Percentiles rank a stretch among this genome's conserved stretches.
These are phyloP conservation scores for Heliocidaris tuberculata DNA, from an alignment of 35 echinoderm and acorn worm genomes.

Conservation along the genomic window DNA sequence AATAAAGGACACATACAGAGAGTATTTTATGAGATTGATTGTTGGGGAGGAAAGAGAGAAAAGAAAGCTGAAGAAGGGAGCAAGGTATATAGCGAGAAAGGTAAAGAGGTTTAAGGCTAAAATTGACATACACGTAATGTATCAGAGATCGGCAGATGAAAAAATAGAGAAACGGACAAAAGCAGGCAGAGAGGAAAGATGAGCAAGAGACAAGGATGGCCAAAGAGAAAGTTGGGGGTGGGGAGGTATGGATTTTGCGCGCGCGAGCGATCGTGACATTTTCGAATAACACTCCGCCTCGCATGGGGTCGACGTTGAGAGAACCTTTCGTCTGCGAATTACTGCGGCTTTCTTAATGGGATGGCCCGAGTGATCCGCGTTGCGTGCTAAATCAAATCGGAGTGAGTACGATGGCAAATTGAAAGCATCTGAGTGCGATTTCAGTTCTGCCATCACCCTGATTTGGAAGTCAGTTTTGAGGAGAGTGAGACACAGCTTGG, in stretches of 20 bases:
- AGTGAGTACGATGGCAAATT: not conserved
- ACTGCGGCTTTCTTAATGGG: slow-evolving; percentile 3
- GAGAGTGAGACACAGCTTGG: not conserved
- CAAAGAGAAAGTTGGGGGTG: not conserved
- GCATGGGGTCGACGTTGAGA: not conserved
- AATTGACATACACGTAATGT: no score
- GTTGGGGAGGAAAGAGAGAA: no score
- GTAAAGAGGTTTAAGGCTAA: no score
- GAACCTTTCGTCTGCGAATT: not conserved
- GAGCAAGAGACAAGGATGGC: not conserved
- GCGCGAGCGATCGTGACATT: not conserved
- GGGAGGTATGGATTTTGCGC: not conserved
- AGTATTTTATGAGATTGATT: no score
- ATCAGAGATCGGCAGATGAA: not conserved
- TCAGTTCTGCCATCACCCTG: not conserved
- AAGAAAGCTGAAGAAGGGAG: no score
- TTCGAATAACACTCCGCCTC: not conserved
- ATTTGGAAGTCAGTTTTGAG: slow-evolving; percentile 23
- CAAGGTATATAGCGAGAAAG: no score
- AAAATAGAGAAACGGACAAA: not conserved
- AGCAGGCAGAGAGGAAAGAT: not conserved
- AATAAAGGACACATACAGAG: no score
- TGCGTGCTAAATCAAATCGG: not conserved
- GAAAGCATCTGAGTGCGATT: slow-evolving; percentile 15
- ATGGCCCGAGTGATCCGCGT: slow-evolving; percentile 20